A percentile compares a stretch with the other conserved stretches of the same genome.
Conservation (phyloP, 2,113 vertebrate species). For the Mandrillus leucophaeus region DNA sequence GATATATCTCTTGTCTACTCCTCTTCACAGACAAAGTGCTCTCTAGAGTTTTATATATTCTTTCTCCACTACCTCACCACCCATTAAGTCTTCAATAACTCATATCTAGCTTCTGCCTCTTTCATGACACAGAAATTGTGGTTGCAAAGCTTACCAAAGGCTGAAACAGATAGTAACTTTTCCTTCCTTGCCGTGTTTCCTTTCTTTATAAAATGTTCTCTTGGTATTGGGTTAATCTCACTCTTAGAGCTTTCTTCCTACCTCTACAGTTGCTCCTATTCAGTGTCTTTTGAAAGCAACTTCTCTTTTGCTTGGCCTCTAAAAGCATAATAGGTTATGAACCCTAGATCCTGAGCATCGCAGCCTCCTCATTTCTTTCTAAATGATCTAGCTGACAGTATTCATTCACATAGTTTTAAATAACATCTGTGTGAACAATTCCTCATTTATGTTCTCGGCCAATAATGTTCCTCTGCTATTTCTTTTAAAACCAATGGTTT, state of each 20-base stretch:
- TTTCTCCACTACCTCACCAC: not conserved
- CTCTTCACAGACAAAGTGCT: not conserved
- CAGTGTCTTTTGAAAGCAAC: not conserved
- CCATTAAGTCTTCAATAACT: not conserved
- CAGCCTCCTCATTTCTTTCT: not conserved
- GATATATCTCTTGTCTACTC: not conserved
- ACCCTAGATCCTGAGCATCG: not conserved
- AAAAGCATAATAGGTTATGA: not conserved
- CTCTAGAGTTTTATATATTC: not conserved
- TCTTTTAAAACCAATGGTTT: not conserved
- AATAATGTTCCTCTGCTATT: not conserved
- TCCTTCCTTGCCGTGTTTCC: not conserved
- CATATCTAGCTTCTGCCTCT: not conserved
- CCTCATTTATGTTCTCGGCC: not conserved
- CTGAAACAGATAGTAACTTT: not conserved
- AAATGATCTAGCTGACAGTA: not conserved
- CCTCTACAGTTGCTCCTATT: not conserved
- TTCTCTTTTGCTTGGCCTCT: not conserved
- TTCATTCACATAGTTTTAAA: not conserved
- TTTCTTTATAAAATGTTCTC: not conserved
- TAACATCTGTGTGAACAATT: not conserved
- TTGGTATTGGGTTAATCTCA: not conserved
- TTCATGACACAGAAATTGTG: not conserved
- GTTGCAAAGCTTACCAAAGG: not conserved
- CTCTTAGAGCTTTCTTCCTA: not conserved